phyloP scores from a whole-genome alignment of 2,797 vertebrate genomes.

The Cheirogaleus major region DNA sequence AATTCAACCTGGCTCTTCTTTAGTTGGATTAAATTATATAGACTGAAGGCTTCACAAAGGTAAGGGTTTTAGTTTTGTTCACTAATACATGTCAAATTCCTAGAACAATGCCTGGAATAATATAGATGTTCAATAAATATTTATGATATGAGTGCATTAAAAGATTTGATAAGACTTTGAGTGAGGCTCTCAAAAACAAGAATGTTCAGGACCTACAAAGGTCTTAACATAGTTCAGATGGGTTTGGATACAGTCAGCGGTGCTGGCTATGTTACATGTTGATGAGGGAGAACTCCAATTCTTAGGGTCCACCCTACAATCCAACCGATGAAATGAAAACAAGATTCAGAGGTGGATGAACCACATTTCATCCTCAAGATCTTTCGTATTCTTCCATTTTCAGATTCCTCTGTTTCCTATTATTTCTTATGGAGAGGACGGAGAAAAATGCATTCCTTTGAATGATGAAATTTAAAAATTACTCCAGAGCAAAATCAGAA shows the following conservation, averaged over 20 bases:
- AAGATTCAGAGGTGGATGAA: not conserved
- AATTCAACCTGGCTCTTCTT: not conserved
- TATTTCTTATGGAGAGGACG: not conserved
- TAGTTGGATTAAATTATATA: not conserved
- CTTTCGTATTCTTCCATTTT: not conserved
- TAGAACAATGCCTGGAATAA: not conserved
- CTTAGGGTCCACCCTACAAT: not conserved
- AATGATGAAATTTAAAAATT: not conserved
- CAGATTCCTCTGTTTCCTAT: not conserved
- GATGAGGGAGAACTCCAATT: not conserved
- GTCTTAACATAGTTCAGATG: not conserved
- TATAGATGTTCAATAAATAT: not conserved
- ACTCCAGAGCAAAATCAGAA: not conserved
- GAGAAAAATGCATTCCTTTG: not conserved
- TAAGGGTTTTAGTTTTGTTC: not conserved
- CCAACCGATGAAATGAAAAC: not conserved
- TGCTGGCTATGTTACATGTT: not conserved
- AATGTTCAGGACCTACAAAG: not conserved
- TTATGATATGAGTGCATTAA: not conserved
- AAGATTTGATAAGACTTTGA: not conserved
- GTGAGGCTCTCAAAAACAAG: not conserved
- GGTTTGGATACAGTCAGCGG: not conserved
- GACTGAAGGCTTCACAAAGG: not conserved
- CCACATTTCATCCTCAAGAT: not conserved
- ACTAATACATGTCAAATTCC: not conserved